phyloP scores from a whole-genome alignment of 92 coral and sea anemone genomes.

The Ricordea florida region DNA sequence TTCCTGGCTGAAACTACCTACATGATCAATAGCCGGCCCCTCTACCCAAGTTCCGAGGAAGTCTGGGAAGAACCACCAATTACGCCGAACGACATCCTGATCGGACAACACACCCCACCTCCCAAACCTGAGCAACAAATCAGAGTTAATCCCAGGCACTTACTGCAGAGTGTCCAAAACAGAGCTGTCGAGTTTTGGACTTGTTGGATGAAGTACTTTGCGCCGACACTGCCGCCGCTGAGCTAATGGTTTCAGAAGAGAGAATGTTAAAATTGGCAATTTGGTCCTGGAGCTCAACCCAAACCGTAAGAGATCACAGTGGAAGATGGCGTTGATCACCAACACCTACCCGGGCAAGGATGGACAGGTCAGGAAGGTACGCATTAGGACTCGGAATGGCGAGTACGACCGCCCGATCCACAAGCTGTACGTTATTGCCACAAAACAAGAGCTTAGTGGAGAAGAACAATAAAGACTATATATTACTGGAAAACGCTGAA shows the following conservation, averaged over 20 bases:
- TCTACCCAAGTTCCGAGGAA: background rate
- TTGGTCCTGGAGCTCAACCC: constrained; percentile 45
- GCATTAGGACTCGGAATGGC: constrained; percentile 44
- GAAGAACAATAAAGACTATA: background rate
- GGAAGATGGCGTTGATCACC: constrained; percentile 59
- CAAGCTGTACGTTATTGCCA: constrained; percentile 49
- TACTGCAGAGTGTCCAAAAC: constrained; percentile 4
- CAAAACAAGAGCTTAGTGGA: constrained; percentile 12
- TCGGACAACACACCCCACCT: constrained; percentile 16
- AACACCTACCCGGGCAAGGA: constrained; percentile 59
- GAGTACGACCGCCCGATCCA: constrained; percentile 67
- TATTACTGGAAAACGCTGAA: background rate
- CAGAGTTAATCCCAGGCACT: constrained; percentile 21
- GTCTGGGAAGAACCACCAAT: constrained; percentile 21
- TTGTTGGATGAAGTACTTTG: constrained; percentile 41
- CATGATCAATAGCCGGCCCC: constrained; percentile 8
- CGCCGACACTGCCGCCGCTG: constrained; percentile 32
- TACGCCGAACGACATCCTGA: constrained; percentile 7
- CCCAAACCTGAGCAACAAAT: constrained; percentile 3
- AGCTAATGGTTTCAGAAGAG: constrained; percentile 49
- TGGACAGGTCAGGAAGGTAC: constrained; percentile 60
- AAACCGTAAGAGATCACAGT: constrained; percentile 29
- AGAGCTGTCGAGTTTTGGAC: constrained; percentile 7
- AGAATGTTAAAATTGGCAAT: constrained; percentile 50
- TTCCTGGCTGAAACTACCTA: constrained; percentile 8